Percentiles rank a stretch among this genome's conserved stretches.
Conservation (phyloP, 1,140 invertebrate species). For the Sipha flava region DNA sequence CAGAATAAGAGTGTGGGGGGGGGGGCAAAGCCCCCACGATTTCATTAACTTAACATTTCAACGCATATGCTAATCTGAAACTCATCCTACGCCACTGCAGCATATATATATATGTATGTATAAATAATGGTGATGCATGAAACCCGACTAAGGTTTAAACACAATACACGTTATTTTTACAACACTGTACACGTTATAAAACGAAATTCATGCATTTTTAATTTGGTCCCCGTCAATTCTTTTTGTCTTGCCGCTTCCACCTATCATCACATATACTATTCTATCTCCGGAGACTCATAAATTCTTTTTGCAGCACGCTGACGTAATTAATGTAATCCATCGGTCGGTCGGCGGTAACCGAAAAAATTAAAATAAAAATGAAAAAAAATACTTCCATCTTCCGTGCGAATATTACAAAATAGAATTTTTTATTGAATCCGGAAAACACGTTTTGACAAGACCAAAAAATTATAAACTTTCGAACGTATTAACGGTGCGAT, state of each 20-base stretch:
- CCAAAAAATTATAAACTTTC: too few species aligned
- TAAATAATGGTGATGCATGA: neutral
- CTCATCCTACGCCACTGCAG: too few species aligned
- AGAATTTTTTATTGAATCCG: too few species aligned
- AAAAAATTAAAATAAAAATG: neutral
- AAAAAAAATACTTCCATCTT: too few species aligned
- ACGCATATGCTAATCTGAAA: too few species aligned
- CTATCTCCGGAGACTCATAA: neutral
- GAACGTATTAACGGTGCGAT: too few species aligned
- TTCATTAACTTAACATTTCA: too few species aligned
- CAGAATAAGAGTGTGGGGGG: too few species aligned
- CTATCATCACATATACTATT: neutral
- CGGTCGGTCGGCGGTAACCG: neutral
- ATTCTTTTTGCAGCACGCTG: neutral
- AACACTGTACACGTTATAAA: neutral
- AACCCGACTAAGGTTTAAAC: neutral
- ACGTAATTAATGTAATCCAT: neutral
- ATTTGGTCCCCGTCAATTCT: neutral
- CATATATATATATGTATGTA: too few species aligned
- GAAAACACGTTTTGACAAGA: too few species aligned
- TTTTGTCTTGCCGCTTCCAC: neutral
- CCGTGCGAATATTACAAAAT: too few species aligned
- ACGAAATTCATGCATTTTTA: conserved; percentile 13
- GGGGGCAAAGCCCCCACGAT: too few species aligned
- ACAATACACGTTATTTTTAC: conserved; percentile 25